Base-by-base conservation (phyloP, 2,113 vertebrate genomes). In the Protobothrops mucrosquamatus region DNA sequence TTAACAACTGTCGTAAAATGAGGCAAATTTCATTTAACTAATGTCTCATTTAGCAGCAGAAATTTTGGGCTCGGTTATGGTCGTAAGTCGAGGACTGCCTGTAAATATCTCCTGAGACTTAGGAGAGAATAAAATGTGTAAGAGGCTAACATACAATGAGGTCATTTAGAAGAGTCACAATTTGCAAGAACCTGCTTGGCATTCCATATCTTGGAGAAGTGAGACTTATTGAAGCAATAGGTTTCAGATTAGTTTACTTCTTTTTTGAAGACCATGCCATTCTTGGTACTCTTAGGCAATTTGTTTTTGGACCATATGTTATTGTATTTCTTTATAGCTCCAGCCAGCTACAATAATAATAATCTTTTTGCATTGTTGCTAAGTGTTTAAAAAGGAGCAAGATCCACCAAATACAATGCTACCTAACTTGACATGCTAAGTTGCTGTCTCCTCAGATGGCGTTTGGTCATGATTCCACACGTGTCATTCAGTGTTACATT, bases 401-500 rank as follows among this genome's bases (percentile, higher is more conserved):
- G 74, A 48, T 90, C 24, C n/a, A 34, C 14, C 0, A 2, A 91
- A 6, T 1, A 0, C 55, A 46, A 24, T 87, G 23, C 10, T 0
- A 0, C 81, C 89, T 56, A 51, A 89, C 46, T 90, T 0, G 0
- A 11, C 52, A 3, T 69, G 8, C 18, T 81, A n/a, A 46, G 43
- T 86, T 43, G 22, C 94, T 95, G 10, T 96, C 1, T 46, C 52
- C 93, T 3, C 93, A 99, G 99, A 98, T 99, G 96, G 99, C 99
- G 0, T 99, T 99, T 96, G 99, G 99, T 0, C 99, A 99, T 2
- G 99, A 99, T 95, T 98, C 99, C 0, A 99, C 99, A 15, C 97
- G 99, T 15, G 98, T 99, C 88, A 98, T 99, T 95, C 99, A 99
- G 96, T 99, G 99, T 95, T 99, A 98, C 92, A 98, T 99, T 95